Base-by-base conservation (phyloP, 2,797 vertebrate genomes). In the Orestias chungarensis region DNA sequence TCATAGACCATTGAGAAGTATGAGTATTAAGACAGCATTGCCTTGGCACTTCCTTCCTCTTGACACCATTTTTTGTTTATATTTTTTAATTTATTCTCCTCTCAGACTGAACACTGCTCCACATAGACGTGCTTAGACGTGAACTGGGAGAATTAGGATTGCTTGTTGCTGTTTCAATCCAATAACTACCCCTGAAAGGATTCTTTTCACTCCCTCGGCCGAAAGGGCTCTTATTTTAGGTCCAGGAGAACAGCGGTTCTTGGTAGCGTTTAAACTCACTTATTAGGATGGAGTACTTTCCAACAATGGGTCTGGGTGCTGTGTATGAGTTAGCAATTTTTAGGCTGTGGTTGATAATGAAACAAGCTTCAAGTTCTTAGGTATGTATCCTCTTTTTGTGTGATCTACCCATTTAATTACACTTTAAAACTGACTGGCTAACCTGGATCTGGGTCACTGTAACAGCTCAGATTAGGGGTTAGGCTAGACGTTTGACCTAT, bases 101-200 rank as follows among this genome's bases (percentile, higher is more conserved):
- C 74, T 66, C 71, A 49, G 70, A 68, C 79, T 71, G 66, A 87
- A 87, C 83, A 70, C 64, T 73, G 68, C 77, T 87, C 69, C 79
- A 83, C 73, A 52, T 46, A 66, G 78, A 89, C 89, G 87, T 91
- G 89, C 84, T 84, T 89, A 70, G 1, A 65, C 14, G 54, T 86
- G 55, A 82, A 85, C 69, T 76, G 66, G 68, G 83, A 75, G 86
- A 92, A 93, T 94, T 91, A 89, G 87, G 90, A 91, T 92, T 86
- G 82, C 83, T 86, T 83, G 87, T 88, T 78, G 87, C 73, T 86
- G 87, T 93, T 88, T 84, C 82, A 91, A 82, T 88, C 85, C 89
- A 88, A 89, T 90, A 90, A 86, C 73, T 81, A 29, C 87, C 87
- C 80, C 71, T 88, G 78, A 85, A 85, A 83, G 83, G 82, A 81